phyloP scores from a whole-genome alignment of 2,113 vertebrate genomes.

The Erythrocebus patas region DNA sequence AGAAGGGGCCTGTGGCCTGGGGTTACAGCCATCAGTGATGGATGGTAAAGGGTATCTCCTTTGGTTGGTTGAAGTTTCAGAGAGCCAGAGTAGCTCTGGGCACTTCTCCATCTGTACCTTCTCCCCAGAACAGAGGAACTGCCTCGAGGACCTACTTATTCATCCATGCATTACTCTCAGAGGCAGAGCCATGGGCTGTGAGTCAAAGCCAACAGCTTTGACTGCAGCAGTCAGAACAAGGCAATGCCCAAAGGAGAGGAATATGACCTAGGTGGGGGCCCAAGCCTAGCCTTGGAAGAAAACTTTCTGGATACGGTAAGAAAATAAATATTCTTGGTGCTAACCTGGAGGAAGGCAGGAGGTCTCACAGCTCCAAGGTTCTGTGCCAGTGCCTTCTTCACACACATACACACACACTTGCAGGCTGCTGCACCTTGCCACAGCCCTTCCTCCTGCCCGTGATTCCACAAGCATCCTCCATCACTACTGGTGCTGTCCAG shows the following conservation, averaged over 20 bases:
- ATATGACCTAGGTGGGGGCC: not conserved
- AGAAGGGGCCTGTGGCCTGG: not conserved
- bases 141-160: not conserved
- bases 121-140: not conserved
- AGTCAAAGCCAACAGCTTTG: not conserved
- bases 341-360: not conserved
- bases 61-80: not conserved
- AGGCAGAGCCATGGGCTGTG: not conserved
- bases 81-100: not conserved
- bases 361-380: not conserved
- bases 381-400: not conserved
- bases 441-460: not conserved
- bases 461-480: not conserved
- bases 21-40: not conserved
- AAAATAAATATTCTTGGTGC: not conserved
- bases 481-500: not conserved
- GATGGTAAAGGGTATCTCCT: not conserved
- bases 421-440: not conserved
- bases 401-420: accelerated
- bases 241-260: not conserved
- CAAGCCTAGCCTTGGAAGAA: not conserved
- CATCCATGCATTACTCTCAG: accelerated
- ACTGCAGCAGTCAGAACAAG: not conserved
- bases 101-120: not conserved
- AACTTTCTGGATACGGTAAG: not conserved